These are phyloP conservation scores for Lepidostoma basale DNA, from an alignment of 1,140 invertebrate species.

Conservation along the genomic window DNA sequence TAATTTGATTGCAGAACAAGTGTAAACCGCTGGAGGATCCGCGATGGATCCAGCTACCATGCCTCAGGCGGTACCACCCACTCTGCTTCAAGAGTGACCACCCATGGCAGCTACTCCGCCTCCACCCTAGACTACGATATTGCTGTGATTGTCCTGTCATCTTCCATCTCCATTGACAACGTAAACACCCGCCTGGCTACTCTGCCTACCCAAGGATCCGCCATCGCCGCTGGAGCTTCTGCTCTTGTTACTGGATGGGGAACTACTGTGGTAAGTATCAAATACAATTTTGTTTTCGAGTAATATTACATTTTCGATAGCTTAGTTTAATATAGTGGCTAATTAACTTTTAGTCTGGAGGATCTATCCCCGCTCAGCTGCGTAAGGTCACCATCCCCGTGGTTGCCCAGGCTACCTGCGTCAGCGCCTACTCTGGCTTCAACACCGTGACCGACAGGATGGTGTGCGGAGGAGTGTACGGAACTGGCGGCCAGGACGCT, in stretches of 20 bases:
- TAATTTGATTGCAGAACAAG: constrained; percentile 14
- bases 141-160: constrained; percentile 9
- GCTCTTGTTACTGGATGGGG: constrained; percentile 56
- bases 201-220: constrained; percentile 41
- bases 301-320: neutral
- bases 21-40: constrained; percentile 21
- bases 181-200: neutral
- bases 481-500: too few species aligned
- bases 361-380: too few species aligned
- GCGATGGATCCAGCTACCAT: constrained; percentile 32
- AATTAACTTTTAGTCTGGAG: constrained; percentile 10
- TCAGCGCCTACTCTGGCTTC: too few species aligned
- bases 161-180: constrained; percentile 1
- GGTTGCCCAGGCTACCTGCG: too few species aligned
- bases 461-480: too few species aligned
- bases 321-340: too few species aligned
- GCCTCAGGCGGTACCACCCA: constrained; percentile 24
- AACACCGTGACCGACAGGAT: too few species aligned
- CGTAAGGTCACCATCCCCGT: too few species aligned
- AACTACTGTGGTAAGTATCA: constrained; percentile 34
- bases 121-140: constrained; percentile 27
- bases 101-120: constrained; percentile 4
- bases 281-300: constrained; percentile 29
- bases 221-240: constrained; percentile 41
- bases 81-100: neutral